Conservation (phyloP, 1,140 invertebrate genomes). For the Cyphomyrmex costatus region DNA sequence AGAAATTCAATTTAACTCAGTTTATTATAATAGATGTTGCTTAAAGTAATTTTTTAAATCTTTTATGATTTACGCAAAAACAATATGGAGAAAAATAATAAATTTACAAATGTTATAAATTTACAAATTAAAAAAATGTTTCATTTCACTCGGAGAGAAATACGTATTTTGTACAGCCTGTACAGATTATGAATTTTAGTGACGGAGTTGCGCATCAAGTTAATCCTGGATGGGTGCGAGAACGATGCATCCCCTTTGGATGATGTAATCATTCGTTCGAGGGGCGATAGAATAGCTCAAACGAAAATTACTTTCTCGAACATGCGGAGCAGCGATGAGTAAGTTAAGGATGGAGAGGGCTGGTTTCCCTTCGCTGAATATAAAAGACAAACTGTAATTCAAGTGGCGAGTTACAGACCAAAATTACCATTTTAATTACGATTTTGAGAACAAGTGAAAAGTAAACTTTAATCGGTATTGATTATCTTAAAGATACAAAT, state of each 20-base stretch:
- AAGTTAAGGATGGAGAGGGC: constrained; percentile 65
- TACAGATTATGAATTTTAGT: constrained; percentile 75
- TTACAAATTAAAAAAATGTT: not conserved
- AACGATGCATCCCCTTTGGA: constrained; percentile 73
- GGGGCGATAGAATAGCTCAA: constrained; percentile 75
- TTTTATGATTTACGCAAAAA: not conserved
- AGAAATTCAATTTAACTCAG: not conserved
- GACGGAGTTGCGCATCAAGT: constrained; percentile 74
- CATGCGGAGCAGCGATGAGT: constrained; percentile 71
- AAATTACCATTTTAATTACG: constrained; percentile 58
- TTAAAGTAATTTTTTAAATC: not conserved
- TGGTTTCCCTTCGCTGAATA: constrained; percentile 65
- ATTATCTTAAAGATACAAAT: not conserved
- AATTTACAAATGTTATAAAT: constrained; percentile 16
- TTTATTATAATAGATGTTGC: not conserved
- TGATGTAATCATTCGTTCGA: constrained; percentile 81
- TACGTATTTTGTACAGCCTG: constrained; percentile 55
- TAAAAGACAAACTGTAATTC: constrained; percentile 72
- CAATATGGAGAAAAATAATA: not conserved
- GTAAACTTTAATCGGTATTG: not conserved
- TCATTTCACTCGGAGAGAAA: constrained; percentile 20
- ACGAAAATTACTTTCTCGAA: constrained; percentile 77
- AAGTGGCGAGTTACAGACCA: constrained; percentile 53
- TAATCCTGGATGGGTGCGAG: constrained; percentile 73
- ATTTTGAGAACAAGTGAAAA: constrained; percentile 9